These are phyloP conservation scores for Carcharodon carcharias DNA, from an alignment of 2,797 vertebrate genomes.

Conservation along the genomic window DNA sequence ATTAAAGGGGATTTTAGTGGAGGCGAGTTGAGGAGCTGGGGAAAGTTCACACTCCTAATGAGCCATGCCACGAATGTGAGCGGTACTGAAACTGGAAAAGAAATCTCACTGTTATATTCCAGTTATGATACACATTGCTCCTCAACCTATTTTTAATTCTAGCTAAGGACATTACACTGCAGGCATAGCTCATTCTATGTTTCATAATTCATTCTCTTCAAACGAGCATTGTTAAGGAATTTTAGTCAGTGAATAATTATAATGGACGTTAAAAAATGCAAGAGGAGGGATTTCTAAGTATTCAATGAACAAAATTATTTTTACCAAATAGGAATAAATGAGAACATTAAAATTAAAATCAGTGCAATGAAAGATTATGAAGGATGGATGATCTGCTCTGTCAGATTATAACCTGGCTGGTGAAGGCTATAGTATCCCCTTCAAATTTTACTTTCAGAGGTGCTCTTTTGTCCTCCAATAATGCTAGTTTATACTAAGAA, in stretches of 20 bases:
- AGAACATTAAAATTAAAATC: constrained; percentile 1
- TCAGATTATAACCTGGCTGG: not conserved
- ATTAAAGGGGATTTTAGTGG: constrained; percentile 11
- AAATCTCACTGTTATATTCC: not conserved
- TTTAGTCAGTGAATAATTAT: not conserved
- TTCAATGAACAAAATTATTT: not conserved
- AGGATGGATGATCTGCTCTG: not conserved
- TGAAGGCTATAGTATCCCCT: not conserved
- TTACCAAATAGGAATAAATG: not conserved
- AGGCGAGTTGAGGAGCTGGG: not conserved
- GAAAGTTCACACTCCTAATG: not conserved
- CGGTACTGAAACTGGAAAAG: not conserved
- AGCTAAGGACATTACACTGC: not conserved
- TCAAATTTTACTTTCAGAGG: not conserved
- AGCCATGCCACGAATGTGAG: not conserved
- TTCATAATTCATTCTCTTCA: not conserved
- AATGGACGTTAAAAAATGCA: not conserved
- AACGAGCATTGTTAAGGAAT: not conserved
- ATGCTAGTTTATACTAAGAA: not conserved
- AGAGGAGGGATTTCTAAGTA: not conserved
- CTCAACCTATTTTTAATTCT: not conserved
- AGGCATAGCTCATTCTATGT: not conserved
- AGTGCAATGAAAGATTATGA: not conserved
- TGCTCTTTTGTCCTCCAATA: not conserved
- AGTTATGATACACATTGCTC: not conserved